phyloP scores from a whole-genome alignment of 2,113 vertebrate species.

The Indri indri region DNA sequence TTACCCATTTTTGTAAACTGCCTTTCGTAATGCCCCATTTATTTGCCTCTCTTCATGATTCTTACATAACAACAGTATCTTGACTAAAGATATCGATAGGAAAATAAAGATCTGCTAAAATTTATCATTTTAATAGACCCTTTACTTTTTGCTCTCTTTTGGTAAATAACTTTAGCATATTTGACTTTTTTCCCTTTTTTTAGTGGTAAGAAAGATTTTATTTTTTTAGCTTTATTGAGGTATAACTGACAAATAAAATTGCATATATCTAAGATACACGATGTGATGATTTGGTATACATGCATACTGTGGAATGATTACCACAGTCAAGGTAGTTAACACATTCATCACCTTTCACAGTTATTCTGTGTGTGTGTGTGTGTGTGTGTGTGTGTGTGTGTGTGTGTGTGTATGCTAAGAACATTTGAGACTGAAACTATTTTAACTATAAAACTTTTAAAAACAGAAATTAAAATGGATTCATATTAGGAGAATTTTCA shows the following conservation, averaged over 20 bases:
- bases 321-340: neutral
- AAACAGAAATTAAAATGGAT: neutral
- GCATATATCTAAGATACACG: neutral
- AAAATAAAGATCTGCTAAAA: neutral
- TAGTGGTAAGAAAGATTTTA: neutral
- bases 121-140: neutral
- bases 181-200: neutral
- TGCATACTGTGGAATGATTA: neutral
- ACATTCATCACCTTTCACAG: neutral
- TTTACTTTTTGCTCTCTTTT: neutral
- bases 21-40: neutral
- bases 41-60: neutral
- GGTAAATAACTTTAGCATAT: neutral
- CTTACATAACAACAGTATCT: neutral
- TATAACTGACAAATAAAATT: neutral
- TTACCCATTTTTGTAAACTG: neutral
- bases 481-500: neutral
- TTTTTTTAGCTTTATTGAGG: neutral
- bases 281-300: neutral
- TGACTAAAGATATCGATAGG: neutral
- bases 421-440: neutral
- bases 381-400: neutral
- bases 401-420: neutral
- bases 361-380: rapidly evolving
- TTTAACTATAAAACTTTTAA: neutral